Conservation (phyloP, 2,113 vertebrate genomes). For the Catharus bicknelli region DNA sequence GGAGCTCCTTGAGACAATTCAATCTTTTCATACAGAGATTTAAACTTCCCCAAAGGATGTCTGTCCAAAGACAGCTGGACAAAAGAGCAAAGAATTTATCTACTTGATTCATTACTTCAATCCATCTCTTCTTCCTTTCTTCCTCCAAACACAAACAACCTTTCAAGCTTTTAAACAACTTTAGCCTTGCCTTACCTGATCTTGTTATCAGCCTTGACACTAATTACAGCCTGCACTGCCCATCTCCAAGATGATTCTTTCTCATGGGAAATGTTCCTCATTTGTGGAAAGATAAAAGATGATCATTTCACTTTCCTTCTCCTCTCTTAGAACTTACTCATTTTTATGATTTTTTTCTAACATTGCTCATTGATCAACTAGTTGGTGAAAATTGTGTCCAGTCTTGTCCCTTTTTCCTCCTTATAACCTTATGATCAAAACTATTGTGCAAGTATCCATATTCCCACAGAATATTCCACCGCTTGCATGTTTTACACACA, state of each 20-base stretch:
- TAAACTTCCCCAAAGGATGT: neutral
- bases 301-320: neutral
- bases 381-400: neutral
- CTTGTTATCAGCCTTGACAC: neutral
- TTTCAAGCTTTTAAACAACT: neutral
- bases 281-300: neutral
- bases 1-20: neutral
- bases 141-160: neutral
- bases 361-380: neutral
- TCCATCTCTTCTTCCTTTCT: neutral
- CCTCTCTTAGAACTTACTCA: neutral
- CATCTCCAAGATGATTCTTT: neutral
- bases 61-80: neutral
- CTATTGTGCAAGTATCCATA: neutral
- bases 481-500: neutral
- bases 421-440: neutral
- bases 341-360: neutral
- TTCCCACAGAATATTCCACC: neutral
- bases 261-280: neutral
- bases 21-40: neutral
- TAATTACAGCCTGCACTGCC: neutral
- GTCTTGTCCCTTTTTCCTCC: neutral
- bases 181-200: neutral
- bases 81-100: conserved; percentile 10
- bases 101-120: neutral